These are phyloP conservation scores for Onychomys torridus DNA, from an alignment of 2,797 vertebrate species.

Conservation along the genomic window DNA sequence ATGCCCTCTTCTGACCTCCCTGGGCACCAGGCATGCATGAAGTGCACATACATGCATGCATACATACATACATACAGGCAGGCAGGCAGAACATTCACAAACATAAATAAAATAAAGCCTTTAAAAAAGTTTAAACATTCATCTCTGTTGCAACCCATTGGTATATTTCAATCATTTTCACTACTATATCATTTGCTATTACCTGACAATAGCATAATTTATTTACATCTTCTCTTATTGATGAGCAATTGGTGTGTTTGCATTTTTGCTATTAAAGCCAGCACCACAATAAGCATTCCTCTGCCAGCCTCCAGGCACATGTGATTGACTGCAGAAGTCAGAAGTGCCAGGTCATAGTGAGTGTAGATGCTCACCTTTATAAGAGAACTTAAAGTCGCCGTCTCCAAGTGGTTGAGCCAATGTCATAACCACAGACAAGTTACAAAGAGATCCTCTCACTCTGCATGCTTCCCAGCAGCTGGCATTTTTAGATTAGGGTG, in stretches of 20 bases:
- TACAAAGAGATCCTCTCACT: background rate
- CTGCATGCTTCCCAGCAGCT: background rate
- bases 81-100: background rate
- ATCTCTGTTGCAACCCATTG: background rate
- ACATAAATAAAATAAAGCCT: background rate
- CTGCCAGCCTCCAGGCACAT: background rate
- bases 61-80: background rate
- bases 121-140: background rate
- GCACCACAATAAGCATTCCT: background rate
- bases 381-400: background rate
- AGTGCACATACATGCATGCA: background rate
- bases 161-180: background rate
- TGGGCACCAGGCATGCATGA: background rate
- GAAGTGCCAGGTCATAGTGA: background rate
- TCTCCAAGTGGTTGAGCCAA: background rate
- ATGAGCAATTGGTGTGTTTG: background rate
- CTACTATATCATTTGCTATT: background rate
- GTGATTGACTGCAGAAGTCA: background rate
- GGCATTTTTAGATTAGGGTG: background rate
- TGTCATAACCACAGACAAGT: background rate
- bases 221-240: background rate
- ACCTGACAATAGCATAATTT: background rate
- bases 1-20: background rate
- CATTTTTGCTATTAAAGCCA: background rate
- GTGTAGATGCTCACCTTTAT: background rate